Evolutionary conservation across 2,113 vertebrate genomes (phyloP).

Genomic region (Nesogale talazaci): DNA sequence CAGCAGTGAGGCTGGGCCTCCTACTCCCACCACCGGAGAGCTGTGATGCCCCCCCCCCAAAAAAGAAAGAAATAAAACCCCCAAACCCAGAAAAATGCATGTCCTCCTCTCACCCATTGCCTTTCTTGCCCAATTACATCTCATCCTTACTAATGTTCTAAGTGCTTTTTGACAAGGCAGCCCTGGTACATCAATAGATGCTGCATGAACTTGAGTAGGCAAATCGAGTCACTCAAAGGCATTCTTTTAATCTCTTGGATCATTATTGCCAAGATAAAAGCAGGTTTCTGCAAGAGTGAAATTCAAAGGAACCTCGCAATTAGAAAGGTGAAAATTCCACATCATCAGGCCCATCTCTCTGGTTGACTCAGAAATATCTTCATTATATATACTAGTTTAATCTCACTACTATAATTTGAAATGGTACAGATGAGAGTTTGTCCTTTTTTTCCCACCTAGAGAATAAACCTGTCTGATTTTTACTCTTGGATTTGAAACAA

Average conservation of each 20-base stretch:
- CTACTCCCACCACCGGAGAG: no score
- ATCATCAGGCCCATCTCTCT: conserved; percentile 60
- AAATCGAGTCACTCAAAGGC: conserved; percentile 35
- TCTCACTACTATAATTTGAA: conserved; percentile 61
- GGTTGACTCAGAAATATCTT: conserved; percentile 58
- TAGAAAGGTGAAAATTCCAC: conserved; percentile 62
- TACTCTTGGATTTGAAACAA: neutral
- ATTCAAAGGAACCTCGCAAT: conserved; percentile 73
- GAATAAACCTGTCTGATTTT: conserved; percentile 45
- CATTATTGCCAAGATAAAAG: conserved; percentile 73
- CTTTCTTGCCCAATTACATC: conserved; percentile 54
- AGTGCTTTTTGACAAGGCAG: conserved; percentile 61
- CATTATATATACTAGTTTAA: conserved; percentile 22
- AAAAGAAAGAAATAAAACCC: conserved; percentile 50
- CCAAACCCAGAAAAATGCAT: conserved; percentile 38
- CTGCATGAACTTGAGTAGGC: conserved; percentile 34
- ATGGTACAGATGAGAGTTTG: conserved; percentile 48
- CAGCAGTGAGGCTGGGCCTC: no score
- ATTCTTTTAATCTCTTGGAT: conserved; percentile 72
- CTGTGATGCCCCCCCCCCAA: no score
- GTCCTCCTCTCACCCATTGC: neutral
- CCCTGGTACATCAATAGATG: conserved; percentile 46
- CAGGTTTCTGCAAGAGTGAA: conserved; percentile 63
- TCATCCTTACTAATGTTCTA: conserved; percentile 45
- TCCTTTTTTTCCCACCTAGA: conserved; percentile 3